Evolutionary conservation across 2,888 invertebrate genomes (phyloP).

Genomic region (Nasonovia ribisnigri): DNA sequence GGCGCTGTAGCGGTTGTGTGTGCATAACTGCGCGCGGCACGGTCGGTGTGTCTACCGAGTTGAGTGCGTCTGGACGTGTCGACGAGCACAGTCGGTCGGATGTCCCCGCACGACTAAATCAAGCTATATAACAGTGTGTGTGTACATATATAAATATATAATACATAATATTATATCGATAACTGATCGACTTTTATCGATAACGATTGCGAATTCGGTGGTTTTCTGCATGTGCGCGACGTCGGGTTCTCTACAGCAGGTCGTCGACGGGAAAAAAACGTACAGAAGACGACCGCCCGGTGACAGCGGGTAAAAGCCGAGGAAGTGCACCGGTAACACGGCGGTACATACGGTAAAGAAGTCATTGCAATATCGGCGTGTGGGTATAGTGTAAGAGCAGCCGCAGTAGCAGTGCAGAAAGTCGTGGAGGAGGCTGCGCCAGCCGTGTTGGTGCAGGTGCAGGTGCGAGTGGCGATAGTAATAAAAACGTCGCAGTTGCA

Average conservation of each 20-base stretch:
- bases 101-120: no score
- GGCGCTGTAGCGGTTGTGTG: conserved; percentile 69
- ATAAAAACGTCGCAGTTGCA: not conserved
- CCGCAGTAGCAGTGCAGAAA: not conserved
- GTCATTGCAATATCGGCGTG: not conserved
- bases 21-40: not conserved
- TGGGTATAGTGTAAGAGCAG: not conserved
- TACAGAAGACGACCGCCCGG: not conserved
- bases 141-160: not conserved
- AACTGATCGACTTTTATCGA: no score
- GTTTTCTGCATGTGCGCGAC: not conserved
- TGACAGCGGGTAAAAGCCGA: not conserved
- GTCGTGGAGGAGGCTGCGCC: not conserved
- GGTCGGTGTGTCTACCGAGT: not conserved
- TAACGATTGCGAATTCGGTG: not conserved
- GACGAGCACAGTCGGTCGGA: not conserved
- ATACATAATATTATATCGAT: not conserved
- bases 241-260: not conserved
- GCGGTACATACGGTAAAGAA: not conserved
- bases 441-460: not conserved
- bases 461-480: not conserved
- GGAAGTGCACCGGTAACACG: not conserved
- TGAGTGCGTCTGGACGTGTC: no score
- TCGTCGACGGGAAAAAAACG: not conserved
- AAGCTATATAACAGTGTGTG: not conserved